Base-by-base conservation (phyloP, 2,797 vertebrate species). In the Sebastes miniatus region DNA sequence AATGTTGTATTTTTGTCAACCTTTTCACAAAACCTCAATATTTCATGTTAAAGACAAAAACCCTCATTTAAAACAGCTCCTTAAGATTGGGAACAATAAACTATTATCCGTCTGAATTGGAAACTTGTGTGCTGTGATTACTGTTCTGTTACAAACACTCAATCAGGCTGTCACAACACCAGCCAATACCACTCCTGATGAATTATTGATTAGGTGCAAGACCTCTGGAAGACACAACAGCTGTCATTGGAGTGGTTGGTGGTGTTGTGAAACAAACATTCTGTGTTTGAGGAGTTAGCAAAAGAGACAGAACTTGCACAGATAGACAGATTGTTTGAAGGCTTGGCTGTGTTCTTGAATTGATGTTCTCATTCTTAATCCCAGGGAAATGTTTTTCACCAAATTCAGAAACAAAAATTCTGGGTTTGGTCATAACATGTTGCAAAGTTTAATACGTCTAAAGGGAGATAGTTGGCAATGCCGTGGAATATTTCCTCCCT, bases 171-270 rank as follows among this genome's bases (percentile, higher is more conserved):
- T 89, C 76, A 71, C 50, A 62, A 74, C 62, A 54, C 77, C 22
- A 54, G 72, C 74, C 67, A 83, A 43, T 73, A 76, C 25, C 22
- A 8, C 34, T 73, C 34, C 50, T 69, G 12, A 66, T 75, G 58
- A 69, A 70, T 87, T 84, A 76, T 56, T 82, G 88, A 87, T 86
- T 75, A 76, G 76, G 70, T 75, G 39, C 13, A 4, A 88, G 78
- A 80, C 29, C 31, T 80, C 64, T 79, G 84, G 27, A 81, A 79
- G 66, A 82, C 58, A 59, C 32, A 43, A 20, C 47, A 54, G 32
- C 69, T 69, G 75, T 56, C 59, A 24, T 69, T 71, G 47, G 3
- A 63, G 29, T 65, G 39, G 16, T 11, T 24, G 22, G 5, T 65
- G 31, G 36, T 84, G 69, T 65, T 90, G 75, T 70, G 79, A 80